Evolutionary conservation across 2,113 vertebrate species (phyloP).

Genomic region (Mobula birostris): DNA sequence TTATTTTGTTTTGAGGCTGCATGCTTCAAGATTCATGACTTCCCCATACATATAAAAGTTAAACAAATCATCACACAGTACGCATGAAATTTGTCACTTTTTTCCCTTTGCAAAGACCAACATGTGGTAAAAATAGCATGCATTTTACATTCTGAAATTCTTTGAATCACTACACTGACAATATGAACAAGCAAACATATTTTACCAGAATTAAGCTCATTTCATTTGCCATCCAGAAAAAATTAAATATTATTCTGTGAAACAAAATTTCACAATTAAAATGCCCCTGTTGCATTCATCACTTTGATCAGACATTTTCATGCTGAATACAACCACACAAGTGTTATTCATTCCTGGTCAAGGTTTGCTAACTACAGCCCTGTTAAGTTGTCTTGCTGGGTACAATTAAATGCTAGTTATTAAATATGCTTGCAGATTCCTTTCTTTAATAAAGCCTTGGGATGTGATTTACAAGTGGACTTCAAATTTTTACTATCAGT

Average conservation of each 20-base stretch:
- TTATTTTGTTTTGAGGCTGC: not conserved
- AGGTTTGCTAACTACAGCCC: not conserved
- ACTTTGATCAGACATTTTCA: constrained; percentile 8
- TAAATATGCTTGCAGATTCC: not conserved
- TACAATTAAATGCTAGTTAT: not conserved
- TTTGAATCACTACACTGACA: not conserved
- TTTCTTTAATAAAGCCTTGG: not conserved
- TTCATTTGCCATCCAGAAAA: not conserved
- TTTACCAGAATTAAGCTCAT: not conserved
- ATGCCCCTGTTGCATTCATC: not conserved
- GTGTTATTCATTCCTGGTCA: not conserved
- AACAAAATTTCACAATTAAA: constrained; percentile 24
- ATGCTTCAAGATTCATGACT: not conserved
- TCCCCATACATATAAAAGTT: not conserved
- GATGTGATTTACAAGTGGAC: not conserved
- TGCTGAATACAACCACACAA: not conserved
- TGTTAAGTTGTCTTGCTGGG: not conserved
- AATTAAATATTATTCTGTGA: not conserved
- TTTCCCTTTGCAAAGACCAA: not conserved
- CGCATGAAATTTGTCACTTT: not conserved
- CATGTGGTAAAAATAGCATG: not conserved
- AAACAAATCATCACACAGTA: not conserved
- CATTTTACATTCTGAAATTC: not conserved
- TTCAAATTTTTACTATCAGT: constrained; percentile 5
- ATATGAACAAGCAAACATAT: not conserved